A percentile compares a stretch with the other conserved stretches of the same genome.
These are phyloP conservation scores for Leucozona laternaria DNA, from an alignment of 2,888 invertebrate species.

Conservation along the genomic window DNA sequence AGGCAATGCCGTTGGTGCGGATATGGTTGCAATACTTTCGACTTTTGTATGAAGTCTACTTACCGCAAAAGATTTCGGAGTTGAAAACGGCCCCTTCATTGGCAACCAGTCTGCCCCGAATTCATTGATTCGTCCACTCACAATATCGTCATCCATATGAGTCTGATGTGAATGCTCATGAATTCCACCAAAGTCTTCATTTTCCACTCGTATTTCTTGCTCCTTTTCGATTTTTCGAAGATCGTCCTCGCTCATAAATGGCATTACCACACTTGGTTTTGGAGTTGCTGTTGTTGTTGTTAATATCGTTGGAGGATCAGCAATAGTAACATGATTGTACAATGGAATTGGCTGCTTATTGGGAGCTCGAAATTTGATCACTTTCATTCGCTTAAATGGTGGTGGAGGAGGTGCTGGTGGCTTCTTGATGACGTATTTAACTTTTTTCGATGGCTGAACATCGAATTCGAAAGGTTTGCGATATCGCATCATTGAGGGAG, in stretches of 20 bases:
- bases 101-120: constrained; percentile 81
- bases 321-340: constrained; percentile 57
- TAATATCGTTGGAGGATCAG: constrained; percentile 6
- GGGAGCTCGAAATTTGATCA: constrained; percentile 79
- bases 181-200: constrained; percentile 32
- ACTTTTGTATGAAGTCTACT: constrained; percentile 80
- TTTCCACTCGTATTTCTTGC: constrained; percentile 81
- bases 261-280: constrained; percentile 68
- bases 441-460: constrained; percentile 67
- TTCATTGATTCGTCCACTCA: constrained; percentile 79
- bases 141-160: constrained; percentile 77
- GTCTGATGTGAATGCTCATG: constrained; percentile 76
- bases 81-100: constrained; percentile 77
- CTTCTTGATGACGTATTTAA: constrained; percentile 81
- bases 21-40: not conserved
- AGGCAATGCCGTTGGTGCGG: not conserved
- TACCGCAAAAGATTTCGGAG: constrained; percentile 78
- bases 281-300: constrained; percentile 12
- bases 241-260: constrained; percentile 72
- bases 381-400: constrained; percentile 79
- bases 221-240: constrained; percentile 80
- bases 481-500: constrained; percentile 77
- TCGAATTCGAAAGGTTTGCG: constrained; percentile 56
- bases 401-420: constrained; percentile 78
- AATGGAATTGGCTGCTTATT: constrained; percentile 79